These are phyloP conservation scores for Artibeus jamaicensis DNA, from an alignment of 2,797 vertebrate genomes.

Conservation along the genomic window DNA sequence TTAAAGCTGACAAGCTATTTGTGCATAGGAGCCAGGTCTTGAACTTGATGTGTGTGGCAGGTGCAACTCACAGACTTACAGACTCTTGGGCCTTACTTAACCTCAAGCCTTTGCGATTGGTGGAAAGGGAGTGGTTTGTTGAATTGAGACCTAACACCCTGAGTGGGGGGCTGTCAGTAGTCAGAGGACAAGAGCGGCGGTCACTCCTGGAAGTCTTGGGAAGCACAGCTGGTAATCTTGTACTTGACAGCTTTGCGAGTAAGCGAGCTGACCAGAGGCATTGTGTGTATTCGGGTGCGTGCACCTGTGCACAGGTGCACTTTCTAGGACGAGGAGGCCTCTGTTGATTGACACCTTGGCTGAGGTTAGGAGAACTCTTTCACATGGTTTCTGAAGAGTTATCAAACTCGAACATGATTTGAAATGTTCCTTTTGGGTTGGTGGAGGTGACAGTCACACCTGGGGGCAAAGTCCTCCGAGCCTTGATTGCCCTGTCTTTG, in stretches of 20 bases:
- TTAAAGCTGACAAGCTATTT: not conserved
- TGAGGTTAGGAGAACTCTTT: not conserved
- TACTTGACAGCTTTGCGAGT: not conserved
- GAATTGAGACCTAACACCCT: not conserved
- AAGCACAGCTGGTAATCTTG: not conserved
- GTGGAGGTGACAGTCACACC: not conserved
- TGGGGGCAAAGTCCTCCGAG: not conserved
- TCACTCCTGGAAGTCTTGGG: not conserved
- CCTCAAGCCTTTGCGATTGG: not conserved
- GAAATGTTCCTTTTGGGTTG: not conserved
- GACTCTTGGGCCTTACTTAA: not conserved
- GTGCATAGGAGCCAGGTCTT: not conserved
- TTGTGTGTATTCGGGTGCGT: too few species aligned
- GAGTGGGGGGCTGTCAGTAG: not conserved
- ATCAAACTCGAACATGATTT: not conserved
- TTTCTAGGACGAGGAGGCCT: not conserved
- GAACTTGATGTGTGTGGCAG: not conserved
- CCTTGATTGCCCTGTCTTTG: not conserved
- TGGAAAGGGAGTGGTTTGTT: not conserved
- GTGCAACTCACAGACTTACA: not conserved
- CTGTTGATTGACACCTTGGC: not conserved
- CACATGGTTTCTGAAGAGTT: not conserved
- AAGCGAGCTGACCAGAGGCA: not conserved
- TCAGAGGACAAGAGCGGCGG: not conserved
- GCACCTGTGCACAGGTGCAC: not conserved